phyloP scores from a whole-genome alignment of 2,113 vertebrate genomes.

The Tautogolabrus adspersus region DNA sequence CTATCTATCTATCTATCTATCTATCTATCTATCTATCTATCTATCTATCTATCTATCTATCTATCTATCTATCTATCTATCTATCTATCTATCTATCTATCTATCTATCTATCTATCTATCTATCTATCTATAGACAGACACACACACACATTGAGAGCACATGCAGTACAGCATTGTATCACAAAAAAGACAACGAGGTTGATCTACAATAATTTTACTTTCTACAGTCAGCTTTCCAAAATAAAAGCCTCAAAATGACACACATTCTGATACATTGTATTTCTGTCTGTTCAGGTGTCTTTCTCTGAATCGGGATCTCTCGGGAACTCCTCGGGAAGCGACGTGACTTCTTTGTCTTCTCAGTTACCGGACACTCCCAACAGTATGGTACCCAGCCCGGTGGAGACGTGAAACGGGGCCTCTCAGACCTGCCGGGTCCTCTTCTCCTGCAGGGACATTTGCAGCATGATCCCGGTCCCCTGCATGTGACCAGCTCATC shows the following conservation, averaged over 20 bases:
- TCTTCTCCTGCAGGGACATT: slow-evolving; percentile 77
- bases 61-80: slow-evolving; percentile 5
- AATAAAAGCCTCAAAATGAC: slow-evolving; percentile 9
- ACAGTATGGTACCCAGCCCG: slow-evolving; percentile 96
- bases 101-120: no score
- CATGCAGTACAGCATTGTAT: no score
- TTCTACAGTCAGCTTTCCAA: slow-evolving; percentile 2
- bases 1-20: slow-evolving; percentile 18
- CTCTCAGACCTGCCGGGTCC: slow-evolving; percentile 44
- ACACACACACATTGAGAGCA: no score
- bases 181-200: no score
- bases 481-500: slow-evolving; percentile 80
- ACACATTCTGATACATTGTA: slow-evolving; percentile 8
- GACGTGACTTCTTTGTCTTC: slow-evolving; percentile 95
- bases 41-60: slow-evolving; percentile 1
- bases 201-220: no score
- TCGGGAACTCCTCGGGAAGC: slow-evolving; percentile 94
- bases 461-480: slow-evolving; percentile 76
- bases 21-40: slow-evolving; percentile 9
- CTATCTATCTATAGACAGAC: no score
- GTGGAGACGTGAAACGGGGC: slow-evolving; percentile 96
- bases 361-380: slow-evolving; percentile 95
- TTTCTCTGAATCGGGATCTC: slow-evolving; percentile 93
- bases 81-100: not conserved
- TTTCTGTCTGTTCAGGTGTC: slow-evolving; percentile 85